Conservation (phyloP, 2,888 invertebrate genomes). For the Acrocyrtus sp. region DNA sequence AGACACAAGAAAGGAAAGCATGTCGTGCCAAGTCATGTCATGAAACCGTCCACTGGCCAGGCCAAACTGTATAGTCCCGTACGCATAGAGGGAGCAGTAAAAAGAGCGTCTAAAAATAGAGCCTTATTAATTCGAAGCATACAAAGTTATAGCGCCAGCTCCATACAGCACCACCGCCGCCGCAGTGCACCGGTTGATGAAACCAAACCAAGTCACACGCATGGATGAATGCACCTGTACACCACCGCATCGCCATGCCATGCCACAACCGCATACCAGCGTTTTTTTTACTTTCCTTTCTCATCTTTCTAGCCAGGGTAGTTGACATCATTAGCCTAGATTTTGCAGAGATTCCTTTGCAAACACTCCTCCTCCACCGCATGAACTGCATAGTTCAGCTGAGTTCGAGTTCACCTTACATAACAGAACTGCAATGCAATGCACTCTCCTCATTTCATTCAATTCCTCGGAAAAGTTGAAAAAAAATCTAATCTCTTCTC, state of each 20-base stretch:
- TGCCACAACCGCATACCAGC: too few relatives aligned
- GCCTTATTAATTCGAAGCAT: too few relatives aligned
- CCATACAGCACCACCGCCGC: too few relatives aligned
- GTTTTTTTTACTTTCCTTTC: too few relatives aligned
- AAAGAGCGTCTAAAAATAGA: neutral
- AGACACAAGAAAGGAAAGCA: slow-evolving; percentile 7
- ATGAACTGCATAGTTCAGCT: neutral
- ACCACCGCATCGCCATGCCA: neutral
- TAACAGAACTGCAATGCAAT: neutral
- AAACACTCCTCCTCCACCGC: neutral
- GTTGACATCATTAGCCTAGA: slow-evolving; percentile 29
- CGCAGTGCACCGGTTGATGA: too few relatives aligned
- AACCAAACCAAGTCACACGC: too few relatives aligned
- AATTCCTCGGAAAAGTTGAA: neutral
- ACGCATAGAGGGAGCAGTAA: neutral
- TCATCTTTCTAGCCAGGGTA: neutral
- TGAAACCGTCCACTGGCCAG: neutral
- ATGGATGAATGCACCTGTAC: neutral
- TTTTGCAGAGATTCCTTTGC: too few relatives aligned
- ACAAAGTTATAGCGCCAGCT: too few relatives aligned
- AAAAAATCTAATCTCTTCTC: neutral
- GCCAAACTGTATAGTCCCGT: too few relatives aligned
- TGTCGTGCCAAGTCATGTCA: slow-evolving; percentile 10
- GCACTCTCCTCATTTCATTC: neutral
- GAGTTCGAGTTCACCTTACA: neutral